Conservation (phyloP, 2,888 invertebrate species). For the Pachycephus smyrnensis region DNA sequence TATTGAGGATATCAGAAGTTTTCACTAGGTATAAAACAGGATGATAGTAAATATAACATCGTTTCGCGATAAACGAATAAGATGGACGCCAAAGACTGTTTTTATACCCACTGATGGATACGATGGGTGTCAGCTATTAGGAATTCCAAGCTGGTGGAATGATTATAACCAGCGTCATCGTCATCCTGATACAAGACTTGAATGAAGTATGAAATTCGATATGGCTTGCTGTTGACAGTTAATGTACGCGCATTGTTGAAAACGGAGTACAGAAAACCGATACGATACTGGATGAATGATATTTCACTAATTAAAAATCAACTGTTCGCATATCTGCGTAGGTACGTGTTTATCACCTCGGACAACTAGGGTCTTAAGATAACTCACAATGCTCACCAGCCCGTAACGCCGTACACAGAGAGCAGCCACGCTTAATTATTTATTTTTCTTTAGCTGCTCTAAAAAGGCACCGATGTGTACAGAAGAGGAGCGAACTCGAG, state of each 20-base stretch:
- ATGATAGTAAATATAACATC: background rate
- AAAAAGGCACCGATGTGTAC: slow-evolving; percentile 57
- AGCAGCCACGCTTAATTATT: slow-evolving; percentile 39
- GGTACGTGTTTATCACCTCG: background rate
- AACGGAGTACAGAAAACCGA: background rate
- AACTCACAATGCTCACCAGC: slow-evolving; percentile 24
- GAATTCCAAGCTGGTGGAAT: background rate
- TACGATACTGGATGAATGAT: background rate
- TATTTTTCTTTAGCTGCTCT: slow-evolving; percentile 52
- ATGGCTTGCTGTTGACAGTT: background rate
- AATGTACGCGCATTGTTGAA: background rate
- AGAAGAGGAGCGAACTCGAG: slow-evolving; percentile 11
- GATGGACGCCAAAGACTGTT: background rate
- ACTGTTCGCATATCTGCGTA: background rate
- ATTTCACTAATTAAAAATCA: background rate
- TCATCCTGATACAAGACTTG: background rate
- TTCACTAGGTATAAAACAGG: background rate
- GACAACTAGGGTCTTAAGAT: background rate
- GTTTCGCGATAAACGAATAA: background rate
- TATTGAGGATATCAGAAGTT: background rate
- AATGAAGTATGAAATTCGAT: background rate
- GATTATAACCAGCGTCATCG: background rate
- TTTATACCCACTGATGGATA: background rate
- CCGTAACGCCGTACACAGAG: slow-evolving; percentile 26
- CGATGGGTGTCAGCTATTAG: background rate